Conservation (phyloP, 1,140 invertebrate species). For the Drosophila bocqueti region DNA sequence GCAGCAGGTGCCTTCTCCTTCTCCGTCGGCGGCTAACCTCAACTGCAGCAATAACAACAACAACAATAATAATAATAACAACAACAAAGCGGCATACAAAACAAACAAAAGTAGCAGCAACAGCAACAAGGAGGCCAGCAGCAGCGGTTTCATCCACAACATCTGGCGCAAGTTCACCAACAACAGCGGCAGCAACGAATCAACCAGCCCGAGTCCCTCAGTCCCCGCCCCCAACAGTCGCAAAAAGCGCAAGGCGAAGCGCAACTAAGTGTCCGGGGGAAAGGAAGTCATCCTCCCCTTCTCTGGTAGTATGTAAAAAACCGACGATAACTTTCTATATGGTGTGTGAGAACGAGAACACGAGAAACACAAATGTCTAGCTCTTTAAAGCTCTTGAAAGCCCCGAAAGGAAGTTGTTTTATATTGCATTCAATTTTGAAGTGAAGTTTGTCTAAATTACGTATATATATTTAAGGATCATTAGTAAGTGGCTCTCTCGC, state of each 20-base stretch:
- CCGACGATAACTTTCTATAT: constrained; percentile 43
- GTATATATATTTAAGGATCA: constrained; percentile 55
- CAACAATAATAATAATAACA: constrained; percentile 58
- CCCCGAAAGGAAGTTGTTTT: constrained; percentile 74
- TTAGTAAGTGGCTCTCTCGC: constrained; percentile 59
- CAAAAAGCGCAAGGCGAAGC: constrained; percentile 77
- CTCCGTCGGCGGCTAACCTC: constrained; percentile 41
- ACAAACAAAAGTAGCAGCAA: constrained; percentile 30
- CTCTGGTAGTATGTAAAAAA: constrained; percentile 71
- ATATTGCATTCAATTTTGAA: constrained; percentile 69
- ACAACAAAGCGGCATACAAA: constrained; percentile 72
- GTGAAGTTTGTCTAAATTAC: constrained; percentile 62
- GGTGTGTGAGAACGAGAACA: constrained; percentile 13
- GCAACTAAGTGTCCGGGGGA: constrained; percentile 54
- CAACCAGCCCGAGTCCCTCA: constrained; percentile 6
- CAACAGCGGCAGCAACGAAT: constrained; percentile 25
- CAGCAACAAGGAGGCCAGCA: constrained; percentile 22
- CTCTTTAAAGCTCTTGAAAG: constrained; percentile 68
- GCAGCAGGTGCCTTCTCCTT: constrained; percentile 37
- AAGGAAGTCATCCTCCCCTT: not conserved
- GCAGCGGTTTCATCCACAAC: constrained; percentile 40
- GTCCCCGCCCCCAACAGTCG: constrained; percentile 55
- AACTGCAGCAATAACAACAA: constrained; percentile 48
- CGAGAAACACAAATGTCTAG: constrained; percentile 49
- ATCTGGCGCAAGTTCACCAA: constrained; percentile 66